A percentile compares a stretch with the other conserved stretches of the same genome.
Evolutionary conservation across 2,113 vertebrate genomes (phyloP).

Genomic region (Equus przewalskii): DNA sequence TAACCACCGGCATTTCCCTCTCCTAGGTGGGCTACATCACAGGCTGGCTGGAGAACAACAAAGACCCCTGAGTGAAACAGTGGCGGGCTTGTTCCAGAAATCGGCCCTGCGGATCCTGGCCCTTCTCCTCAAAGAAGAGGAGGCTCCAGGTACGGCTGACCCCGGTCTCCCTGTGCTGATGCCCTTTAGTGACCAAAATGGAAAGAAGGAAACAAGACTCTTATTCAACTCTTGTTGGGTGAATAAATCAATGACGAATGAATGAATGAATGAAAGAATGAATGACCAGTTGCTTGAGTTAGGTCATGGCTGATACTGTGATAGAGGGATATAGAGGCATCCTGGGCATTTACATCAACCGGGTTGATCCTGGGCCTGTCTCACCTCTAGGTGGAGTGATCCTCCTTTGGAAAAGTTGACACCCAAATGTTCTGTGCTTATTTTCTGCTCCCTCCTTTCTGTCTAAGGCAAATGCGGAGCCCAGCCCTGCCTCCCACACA

Average conservation of each 20-base stretch:
- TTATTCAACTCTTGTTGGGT: not conserved
- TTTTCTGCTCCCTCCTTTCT: not conserved
- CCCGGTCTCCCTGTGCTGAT: not conserved
- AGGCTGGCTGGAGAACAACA: conserved; percentile 81
- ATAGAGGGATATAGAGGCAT: not conserved
- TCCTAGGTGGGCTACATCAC: conserved; percentile 76
- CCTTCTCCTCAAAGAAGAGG: conserved; percentile 80
- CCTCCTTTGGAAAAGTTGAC: not conserved
- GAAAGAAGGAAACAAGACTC: not conserved
- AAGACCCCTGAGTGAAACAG: conserved; percentile 77
- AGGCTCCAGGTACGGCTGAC: conserved; percentile 50
- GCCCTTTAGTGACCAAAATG: not conserved
- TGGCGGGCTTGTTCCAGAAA: conserved; percentile 81
- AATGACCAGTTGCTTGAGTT: not conserved
- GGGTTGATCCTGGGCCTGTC: not conserved
- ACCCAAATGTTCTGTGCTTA: not conserved
- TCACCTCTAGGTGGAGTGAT: not conserved
- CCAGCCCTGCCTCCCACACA: not conserved
- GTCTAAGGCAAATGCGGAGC: not conserved
- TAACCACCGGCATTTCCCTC: not conserved
- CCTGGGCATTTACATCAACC: not conserved
- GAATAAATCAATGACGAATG: not conserved
- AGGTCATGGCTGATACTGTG: not conserved
- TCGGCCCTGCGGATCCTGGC: not conserved
- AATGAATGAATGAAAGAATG: not conserved